Evolutionary conservation across 1,140 invertebrate species (phyloP).

Genomic region (Melipona quadrifasciata): DNA sequence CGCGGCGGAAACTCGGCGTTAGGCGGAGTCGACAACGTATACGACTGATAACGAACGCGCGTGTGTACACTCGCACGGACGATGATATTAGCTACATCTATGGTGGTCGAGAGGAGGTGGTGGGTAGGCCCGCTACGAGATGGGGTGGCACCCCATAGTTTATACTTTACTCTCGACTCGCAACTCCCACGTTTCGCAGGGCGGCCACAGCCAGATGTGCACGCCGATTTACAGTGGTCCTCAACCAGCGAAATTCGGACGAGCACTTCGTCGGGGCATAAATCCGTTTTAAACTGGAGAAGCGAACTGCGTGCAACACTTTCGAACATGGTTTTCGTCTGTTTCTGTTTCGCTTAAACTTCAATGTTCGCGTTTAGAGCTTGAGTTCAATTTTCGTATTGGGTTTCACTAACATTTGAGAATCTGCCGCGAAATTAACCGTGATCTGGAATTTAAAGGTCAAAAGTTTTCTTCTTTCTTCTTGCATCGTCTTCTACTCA

Average conservation of each 20-base stretch:
- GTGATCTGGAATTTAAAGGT: no score
- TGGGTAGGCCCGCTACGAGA: slow-evolving; percentile 47
- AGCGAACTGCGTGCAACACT: no score
- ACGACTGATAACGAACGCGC: slow-evolving; percentile 15
- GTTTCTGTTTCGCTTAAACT: no score
- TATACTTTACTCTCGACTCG: slow-evolving; percentile 73
- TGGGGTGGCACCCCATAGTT: slow-evolving; percentile 75
- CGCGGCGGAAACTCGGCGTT: slow-evolving; percentile 19
- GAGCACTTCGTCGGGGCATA: no score
- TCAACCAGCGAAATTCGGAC: slow-evolving; percentile 47
- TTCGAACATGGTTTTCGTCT: no score
- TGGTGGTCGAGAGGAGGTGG: slow-evolving; percentile 31
- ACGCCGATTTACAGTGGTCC: slow-evolving; percentile 70
- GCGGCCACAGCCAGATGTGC: slow-evolving; percentile 73
- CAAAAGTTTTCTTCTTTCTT: no score
- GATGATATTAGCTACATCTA: slow-evolving; percentile 66
- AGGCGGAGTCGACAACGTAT: neutral
- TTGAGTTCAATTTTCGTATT: no score
- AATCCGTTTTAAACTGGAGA: no score
- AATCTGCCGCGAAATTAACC: no score
- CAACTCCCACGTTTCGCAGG: slow-evolving; percentile 69
- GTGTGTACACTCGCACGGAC: slow-evolving; percentile 36
- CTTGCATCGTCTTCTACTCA: no score
- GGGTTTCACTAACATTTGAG: no score
- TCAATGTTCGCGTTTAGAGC: no score